Evolutionary conservation across 2,113 vertebrate species (phyloP).

Genomic region (Paramormyrops kingsleyae): DNA sequence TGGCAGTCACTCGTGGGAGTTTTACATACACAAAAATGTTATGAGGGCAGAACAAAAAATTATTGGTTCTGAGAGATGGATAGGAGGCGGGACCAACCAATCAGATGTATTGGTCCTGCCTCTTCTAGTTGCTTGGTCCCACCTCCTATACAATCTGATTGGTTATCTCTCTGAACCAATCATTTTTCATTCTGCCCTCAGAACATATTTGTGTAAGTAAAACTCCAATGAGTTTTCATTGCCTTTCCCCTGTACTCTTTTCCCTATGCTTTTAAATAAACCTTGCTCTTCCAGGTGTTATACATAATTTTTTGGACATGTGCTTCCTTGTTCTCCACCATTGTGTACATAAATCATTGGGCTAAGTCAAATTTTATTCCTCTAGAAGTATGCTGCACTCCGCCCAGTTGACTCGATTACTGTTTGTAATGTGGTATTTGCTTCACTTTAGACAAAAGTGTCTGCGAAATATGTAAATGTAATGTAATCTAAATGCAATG

Average conservation of each 20-base stretch:
- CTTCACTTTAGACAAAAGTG: neutral
- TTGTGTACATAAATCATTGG: neutral
- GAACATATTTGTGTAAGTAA: no score
- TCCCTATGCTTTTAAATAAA: neutral
- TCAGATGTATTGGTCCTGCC: no score
- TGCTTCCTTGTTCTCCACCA: neutral
- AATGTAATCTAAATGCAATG: neutral
- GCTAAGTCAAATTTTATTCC: neutral
- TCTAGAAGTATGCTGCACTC: neutral
- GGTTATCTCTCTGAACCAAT: no score
- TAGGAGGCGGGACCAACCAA: no score
- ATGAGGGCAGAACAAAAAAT: no score
- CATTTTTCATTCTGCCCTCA: no score
- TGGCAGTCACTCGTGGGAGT: neutral
- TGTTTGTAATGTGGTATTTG: neutral
- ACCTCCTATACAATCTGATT: no score
- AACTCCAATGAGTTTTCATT: neutral
- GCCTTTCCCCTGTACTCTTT: neutral
- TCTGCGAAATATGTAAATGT: neutral
- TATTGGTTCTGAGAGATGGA: no score
- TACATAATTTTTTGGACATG: neutral
- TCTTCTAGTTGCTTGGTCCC: no score
- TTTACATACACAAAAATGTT: no score
- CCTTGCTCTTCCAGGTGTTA: neutral
- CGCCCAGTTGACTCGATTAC: neutral